Evolutionary conservation across 2,113 vertebrate species (phyloP).

Genomic region (Polyodon spathula): DNA sequence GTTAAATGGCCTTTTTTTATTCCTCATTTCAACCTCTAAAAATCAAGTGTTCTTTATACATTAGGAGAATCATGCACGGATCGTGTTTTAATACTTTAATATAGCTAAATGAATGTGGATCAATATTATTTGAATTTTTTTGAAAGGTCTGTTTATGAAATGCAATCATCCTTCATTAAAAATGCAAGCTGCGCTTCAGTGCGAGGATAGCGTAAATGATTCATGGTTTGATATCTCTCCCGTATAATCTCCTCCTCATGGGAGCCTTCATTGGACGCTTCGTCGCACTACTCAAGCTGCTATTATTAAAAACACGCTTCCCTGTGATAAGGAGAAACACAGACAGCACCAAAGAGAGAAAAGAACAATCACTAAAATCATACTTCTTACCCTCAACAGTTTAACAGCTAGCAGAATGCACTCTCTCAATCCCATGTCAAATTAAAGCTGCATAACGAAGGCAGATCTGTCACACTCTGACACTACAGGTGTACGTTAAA

Average conservation of each 20-base stretch:
- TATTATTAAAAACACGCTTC: constrained; percentile 45
- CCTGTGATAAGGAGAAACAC: constrained; percentile 26
- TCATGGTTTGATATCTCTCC: constrained; percentile 75
- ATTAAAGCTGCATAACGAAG: too few relatives aligned
- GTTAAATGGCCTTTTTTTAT: too few relatives aligned
- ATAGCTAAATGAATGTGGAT: constrained; percentile 56
- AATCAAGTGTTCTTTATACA: constrained; percentile 38
- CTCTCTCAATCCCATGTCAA: too few relatives aligned
- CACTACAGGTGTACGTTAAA: too few relatives aligned
- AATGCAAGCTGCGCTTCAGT: constrained; percentile 72
- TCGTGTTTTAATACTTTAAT: constrained; percentile 50
- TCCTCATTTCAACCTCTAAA: too few relatives aligned
- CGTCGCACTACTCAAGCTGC: constrained; percentile 47
- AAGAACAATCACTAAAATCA: constrained; percentile 6
- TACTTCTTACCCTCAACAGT: constrained; percentile 23
- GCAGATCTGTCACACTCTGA: too few relatives aligned
- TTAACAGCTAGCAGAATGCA: too few relatives aligned
- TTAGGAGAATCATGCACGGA: constrained; percentile 39
- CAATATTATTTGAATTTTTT: constrained; percentile 81
- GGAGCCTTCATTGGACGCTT: constrained; percentile 54
- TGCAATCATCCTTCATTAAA: constrained; percentile 89
- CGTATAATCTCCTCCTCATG: constrained; percentile 67
- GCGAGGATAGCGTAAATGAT: constrained; percentile 72
- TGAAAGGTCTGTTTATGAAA: constrained; percentile 81
- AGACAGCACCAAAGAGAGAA: constrained; percentile 4